These are phyloP conservation scores for Hirtodrosophila histrioides DNA, from an alignment of 2,888 invertebrate genomes.

Conservation along the genomic window DNA sequence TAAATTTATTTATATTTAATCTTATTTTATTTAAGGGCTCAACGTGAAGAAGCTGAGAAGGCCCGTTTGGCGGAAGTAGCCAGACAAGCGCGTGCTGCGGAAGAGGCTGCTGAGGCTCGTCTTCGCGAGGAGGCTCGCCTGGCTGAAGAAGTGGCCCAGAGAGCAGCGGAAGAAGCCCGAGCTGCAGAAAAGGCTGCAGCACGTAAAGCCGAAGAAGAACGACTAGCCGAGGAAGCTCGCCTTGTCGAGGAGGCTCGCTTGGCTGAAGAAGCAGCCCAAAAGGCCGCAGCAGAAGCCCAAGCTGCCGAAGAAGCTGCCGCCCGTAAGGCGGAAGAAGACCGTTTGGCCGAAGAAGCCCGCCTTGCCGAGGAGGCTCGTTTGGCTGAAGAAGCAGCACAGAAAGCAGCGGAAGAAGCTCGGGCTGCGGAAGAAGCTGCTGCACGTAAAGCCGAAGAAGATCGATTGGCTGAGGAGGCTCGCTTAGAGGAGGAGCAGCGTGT, in stretches of 20 bases:
- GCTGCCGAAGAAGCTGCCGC: constrained; percentile 84
- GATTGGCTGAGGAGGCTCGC: constrained; percentile 83
- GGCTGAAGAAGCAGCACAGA: constrained; percentile 85
- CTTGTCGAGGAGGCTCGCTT: constrained; percentile 84
- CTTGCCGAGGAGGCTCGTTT: constrained; percentile 88
- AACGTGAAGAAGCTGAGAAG: constrained; percentile 85
- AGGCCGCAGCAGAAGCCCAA: constrained; percentile 85
- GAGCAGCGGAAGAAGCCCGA: constrained; percentile 84
- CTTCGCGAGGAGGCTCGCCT: constrained; percentile 84
- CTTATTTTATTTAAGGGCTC: constrained; percentile 83
- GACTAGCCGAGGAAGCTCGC: constrained; percentile 82
- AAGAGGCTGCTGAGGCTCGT: constrained; percentile 84
- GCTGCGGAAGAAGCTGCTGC: constrained; percentile 78
- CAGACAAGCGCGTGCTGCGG: constrained; percentile 83
- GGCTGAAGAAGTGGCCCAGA: constrained; percentile 85
- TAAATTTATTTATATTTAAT: not conserved
- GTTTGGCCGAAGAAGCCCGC: constrained; percentile 88
- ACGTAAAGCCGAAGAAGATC: constrained; percentile 83
- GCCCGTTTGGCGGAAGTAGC: constrained; percentile 85
- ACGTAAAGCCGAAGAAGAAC: constrained; percentile 76
- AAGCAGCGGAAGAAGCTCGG: constrained; percentile 33
- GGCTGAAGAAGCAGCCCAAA: constrained; percentile 85
- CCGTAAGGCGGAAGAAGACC: constrained; percentile 85
- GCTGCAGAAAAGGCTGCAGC: constrained; percentile 85
- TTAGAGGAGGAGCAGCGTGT: constrained; percentile 84